Evolutionary conservation across 2,113 vertebrate genomes (phyloP), one percentile per base, ranked within the genome.

Genomic region (Albula glossodonta): DNA sequence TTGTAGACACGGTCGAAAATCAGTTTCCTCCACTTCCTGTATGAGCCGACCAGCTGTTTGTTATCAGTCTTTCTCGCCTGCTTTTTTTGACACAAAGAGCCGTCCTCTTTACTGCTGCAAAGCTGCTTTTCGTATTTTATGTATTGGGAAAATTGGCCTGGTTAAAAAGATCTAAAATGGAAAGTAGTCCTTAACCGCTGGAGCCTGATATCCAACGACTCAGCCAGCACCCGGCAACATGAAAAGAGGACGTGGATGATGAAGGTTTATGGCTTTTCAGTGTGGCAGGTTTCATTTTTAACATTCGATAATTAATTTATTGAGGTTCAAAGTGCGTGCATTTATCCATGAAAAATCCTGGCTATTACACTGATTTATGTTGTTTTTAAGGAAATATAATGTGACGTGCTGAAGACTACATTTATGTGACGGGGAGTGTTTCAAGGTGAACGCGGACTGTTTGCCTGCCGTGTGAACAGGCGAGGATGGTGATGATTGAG

Each of bases 1-100:
- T 94, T 96, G 96, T 95, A 94, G 93, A 91, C 90, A 89, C 90
- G 95, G 93, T 95, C 96, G 93, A 95, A 95, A 96, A 94, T 95
- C 95, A 93, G 96, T 95, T 92, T 94, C 94, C 85, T 91, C 80
- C 13, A 92, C 88, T 92, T 87, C 83, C 88, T 83, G 57, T 79
- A 90, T 77, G 88, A 92, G 88, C 88, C 85, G 87, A 89, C 93
- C 97, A 97, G 96, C 94, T 98, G 97, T 89, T 97, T 97, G 95
- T 91, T 95, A 97, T 97, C 96, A 96, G 88, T 95, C 92, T 94
- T 92, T 92, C 87, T 91, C 84, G 88, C 12, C 88, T 94, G 92
- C 87, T 92, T 96, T 84, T 56, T 83, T 88, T 86, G 80, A 91
- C 91, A 88, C 88, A 86, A 86, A 82, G 87, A 87, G 89, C 53